Conservation (phyloP, 1,140 invertebrate genomes). For the Bombus vancouverensis region DNA sequence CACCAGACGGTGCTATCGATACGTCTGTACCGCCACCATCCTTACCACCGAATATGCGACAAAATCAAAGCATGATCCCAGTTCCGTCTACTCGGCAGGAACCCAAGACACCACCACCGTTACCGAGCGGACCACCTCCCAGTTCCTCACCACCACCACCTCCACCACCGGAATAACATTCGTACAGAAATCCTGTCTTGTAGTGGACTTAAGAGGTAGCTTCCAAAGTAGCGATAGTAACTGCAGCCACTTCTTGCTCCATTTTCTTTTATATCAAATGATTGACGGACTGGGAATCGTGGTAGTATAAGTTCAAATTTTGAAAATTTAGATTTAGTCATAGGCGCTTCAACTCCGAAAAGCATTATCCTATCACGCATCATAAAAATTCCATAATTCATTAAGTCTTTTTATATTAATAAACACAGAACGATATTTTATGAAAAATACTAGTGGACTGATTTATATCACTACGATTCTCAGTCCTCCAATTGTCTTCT, state of each 20-base stretch:
- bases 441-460: too few relatives aligned
- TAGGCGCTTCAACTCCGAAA: not conserved
- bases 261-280: not conserved
- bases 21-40: constrained; percentile 78
- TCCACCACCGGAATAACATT: constrained; percentile 78
- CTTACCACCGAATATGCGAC: constrained; percentile 47
- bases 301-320: not conserved
- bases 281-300: not conserved
- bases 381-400: not conserved
- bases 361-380: not conserved
- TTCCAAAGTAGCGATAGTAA: constrained; percentile 21
- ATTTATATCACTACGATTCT: not conserved
- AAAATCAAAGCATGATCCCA: constrained; percentile 33
- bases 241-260: constrained; percentile 27
- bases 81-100: constrained; percentile 30
- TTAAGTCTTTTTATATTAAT: not conserved
- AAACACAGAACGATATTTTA: too few relatives aligned
- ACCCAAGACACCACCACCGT: constrained; percentile 70
- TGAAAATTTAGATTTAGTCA: not conserved
- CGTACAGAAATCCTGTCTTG: constrained; percentile 36
- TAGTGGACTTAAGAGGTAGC: constrained; percentile 50
- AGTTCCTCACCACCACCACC: constrained; percentile 78
- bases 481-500: not conserved
- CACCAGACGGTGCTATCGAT: constrained; percentile 74
- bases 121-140: constrained; percentile 81